Evolutionary conservation across 2,888 invertebrate genomes (phyloP).

Genomic region (Lycaena phlaeas): DNA sequence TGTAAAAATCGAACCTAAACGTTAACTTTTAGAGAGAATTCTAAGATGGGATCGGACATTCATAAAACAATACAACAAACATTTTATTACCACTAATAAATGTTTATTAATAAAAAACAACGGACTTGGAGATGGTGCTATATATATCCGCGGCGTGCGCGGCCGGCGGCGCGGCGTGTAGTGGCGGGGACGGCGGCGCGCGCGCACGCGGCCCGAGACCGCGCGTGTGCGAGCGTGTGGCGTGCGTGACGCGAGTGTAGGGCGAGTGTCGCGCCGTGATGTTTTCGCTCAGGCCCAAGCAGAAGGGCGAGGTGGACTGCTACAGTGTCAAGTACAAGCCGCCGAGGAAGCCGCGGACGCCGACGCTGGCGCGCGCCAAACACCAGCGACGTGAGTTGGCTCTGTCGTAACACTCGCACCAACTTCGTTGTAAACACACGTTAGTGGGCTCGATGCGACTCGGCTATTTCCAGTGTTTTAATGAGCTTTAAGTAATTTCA

Average conservation of each 20-base stretch:
- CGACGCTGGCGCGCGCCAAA: not conserved
- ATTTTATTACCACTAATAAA: conserved; percentile 58
- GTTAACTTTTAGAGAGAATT: no score
- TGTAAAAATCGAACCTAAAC: no score
- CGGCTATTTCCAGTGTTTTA: conserved; percentile 2
- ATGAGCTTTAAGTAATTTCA: no score
- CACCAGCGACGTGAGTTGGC: not conserved
- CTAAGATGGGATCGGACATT: no score
- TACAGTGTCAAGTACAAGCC: no score
- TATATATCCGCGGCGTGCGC: conserved; percentile 52
- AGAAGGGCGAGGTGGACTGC: conserved; percentile 66
- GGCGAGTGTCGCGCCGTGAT: conserved; percentile 32
- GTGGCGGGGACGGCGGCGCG: conserved; percentile 27
- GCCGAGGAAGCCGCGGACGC: not conserved
- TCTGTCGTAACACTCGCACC: not conserved
- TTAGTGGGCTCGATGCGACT: not conserved
- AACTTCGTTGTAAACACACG: not conserved
- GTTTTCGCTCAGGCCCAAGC: conserved; percentile 74
- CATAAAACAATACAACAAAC: conserved; percentile 17
- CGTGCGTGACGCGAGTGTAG: conserved; percentile 14
- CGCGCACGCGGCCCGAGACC: conserved; percentile 42
- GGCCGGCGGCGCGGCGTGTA: conserved; percentile 49
- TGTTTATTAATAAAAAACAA: conserved; percentile 40
- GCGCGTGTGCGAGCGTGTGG: conserved; percentile 23
- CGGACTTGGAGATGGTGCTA: conserved; percentile 48